Evolutionary conservation across 2,888 invertebrate species (phyloP).

Genomic region (Pterostichus madidus): DNA sequence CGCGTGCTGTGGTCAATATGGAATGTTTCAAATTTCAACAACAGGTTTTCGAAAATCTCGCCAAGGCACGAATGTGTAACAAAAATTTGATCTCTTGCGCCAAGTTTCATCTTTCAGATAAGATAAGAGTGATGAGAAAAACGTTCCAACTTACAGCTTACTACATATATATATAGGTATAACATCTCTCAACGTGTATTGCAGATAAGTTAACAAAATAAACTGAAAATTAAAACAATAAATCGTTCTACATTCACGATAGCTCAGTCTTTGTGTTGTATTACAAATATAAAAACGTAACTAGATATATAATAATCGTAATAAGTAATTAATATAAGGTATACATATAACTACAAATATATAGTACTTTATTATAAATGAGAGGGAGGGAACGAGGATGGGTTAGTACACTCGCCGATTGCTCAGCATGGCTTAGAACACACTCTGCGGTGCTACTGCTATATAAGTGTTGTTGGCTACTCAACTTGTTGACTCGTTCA

Average conservation of each 20-base stretch:
- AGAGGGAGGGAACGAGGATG: constrained; percentile 23
- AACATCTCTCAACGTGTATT: constrained; percentile 55
- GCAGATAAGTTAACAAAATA: constrained; percentile 63
- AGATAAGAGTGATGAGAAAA: constrained; percentile 30
- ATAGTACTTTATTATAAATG: constrained; percentile 43
- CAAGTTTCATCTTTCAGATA: constrained; percentile 14
- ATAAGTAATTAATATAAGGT: constrained; percentile 65
- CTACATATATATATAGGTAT: constrained; percentile 14
- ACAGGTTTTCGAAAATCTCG: constrained; percentile 26
- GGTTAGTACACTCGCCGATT: constrained; percentile 34
- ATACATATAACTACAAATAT: constrained; percentile 64
- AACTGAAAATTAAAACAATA: constrained; percentile 59
- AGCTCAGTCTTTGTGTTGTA: constrained; percentile 63
- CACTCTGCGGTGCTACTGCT: constrained; percentile 43
- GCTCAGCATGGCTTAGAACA: constrained; percentile 51
- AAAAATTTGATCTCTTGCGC: constrained; percentile 54
- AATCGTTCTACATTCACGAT: constrained; percentile 57
- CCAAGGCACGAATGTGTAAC: constrained; percentile 65
- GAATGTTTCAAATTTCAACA: constrained; percentile 64
- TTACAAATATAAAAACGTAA: constrained; percentile 65
- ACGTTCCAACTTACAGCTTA: constrained; percentile 13
- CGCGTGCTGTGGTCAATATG: constrained; percentile 57
- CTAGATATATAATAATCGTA: constrained; percentile 64
- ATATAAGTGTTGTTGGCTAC: constrained; percentile 57
- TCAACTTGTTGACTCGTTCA: constrained; percentile 30